Conservation (phyloP, 2,888 invertebrate genomes). For the Chloroclystis v-ata region DNA sequence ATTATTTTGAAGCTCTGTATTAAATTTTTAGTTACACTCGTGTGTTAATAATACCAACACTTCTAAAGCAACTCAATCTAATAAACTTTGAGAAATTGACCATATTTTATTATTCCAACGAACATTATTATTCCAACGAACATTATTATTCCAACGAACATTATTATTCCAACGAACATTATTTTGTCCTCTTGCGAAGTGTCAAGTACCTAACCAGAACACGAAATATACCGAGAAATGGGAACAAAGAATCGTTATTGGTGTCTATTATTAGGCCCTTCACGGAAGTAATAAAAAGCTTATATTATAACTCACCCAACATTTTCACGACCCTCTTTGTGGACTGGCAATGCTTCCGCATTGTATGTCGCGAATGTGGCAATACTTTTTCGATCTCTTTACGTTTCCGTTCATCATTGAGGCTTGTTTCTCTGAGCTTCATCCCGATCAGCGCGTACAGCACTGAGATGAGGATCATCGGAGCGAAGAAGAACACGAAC, state of each 20-base stretch:
- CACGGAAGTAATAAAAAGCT: background rate
- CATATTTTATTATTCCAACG: too few species aligned
- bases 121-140: too few species aligned
- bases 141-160: too few species aligned
- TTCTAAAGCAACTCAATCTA: too few species aligned
- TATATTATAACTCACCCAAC: conserved; percentile 78
- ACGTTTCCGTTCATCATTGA: conserved; percentile 46
- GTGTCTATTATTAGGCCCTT: background rate
- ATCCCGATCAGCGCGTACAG: conserved; percentile 83
- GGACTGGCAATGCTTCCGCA: conserved; percentile 74
- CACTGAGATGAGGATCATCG: conserved; percentile 86
- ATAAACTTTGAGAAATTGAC: too few species aligned
- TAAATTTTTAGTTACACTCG: too few species aligned
- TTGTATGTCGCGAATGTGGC: conserved; percentile 42
- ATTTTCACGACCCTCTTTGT: conserved; percentile 85
- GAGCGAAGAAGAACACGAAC: conserved; percentile 85
- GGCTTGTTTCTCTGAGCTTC: conserved; percentile 73
- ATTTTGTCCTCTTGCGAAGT: too few species aligned
- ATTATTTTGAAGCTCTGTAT: too few species aligned
- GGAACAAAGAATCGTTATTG: background rate
- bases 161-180: too few species aligned
- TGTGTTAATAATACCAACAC: too few species aligned
- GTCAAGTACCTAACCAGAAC: too few species aligned
- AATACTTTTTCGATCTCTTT: conserved; percentile 41
- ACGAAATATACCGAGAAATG: too few species aligned